Conservation (phyloP, 2,797 vertebrate genomes). For the Eulemur coronatus region DNA sequence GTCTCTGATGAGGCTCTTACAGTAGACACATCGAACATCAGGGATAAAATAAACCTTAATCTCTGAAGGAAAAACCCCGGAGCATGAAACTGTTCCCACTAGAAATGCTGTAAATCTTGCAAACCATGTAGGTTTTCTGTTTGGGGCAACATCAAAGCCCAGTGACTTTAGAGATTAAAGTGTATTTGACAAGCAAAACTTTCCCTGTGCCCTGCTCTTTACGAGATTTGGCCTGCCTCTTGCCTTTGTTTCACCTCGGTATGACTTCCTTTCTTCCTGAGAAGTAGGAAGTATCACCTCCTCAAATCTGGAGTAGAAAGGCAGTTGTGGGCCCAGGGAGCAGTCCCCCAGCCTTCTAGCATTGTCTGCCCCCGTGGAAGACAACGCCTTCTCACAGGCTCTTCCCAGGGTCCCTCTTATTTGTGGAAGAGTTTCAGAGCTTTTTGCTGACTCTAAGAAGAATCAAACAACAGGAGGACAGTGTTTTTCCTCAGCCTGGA, state of each 20-base stretch:
- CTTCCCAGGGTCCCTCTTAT: conserved; percentile 79
- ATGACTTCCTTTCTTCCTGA: conserved; percentile 81
- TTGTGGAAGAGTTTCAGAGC: conserved; percentile 73
- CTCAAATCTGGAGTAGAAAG: conserved; percentile 75
- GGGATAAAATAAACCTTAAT: conserved; percentile 73
- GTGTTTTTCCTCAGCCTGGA: conserved; percentile 69
- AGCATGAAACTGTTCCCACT: conserved; percentile 76
- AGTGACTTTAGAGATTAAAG: conserved; percentile 83
- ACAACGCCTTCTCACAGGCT: conserved; percentile 65
- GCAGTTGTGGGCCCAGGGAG: conserved; percentile 69
- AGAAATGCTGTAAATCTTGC: conserved; percentile 81
- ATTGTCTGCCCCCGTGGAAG: conserved; percentile 75
- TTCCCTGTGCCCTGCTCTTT: conserved; percentile 82
- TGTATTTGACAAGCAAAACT: conserved; percentile 87
- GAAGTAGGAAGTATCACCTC: conserved; percentile 82
- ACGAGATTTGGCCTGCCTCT: conserved; percentile 81
- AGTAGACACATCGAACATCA: conserved; percentile 61
- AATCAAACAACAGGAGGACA: conserved; percentile 80
- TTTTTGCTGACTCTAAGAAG: conserved; percentile 71
- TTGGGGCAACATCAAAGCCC: conserved; percentile 83
- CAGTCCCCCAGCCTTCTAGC: conserved; percentile 76
- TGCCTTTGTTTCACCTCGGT: conserved; percentile 84
- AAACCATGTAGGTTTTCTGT: conserved; percentile 81
- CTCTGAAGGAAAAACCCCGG: conserved; percentile 72
- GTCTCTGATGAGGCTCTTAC: conserved; percentile 66